phyloP scores from a whole-genome alignment of 2,888 invertebrate genomes.

The Drosophila meridiana region DNA sequence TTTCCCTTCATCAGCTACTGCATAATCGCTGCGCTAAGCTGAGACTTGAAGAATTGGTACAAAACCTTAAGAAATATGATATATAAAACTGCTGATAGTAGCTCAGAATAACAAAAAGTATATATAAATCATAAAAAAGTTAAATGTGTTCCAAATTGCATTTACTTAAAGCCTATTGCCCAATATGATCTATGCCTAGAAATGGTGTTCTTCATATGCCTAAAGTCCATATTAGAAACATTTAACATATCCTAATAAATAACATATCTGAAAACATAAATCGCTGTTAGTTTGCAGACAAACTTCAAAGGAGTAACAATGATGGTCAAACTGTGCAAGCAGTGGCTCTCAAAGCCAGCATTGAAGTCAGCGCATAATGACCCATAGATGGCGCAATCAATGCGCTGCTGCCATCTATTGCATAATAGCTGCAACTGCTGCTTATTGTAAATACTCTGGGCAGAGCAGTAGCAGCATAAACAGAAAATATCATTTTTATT shows the following conservation, averaged over 20 bases:
- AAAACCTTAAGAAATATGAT: background rate
- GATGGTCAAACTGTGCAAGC: conserved; percentile 40
- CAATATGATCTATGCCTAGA: background rate
- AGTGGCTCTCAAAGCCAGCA: conserved; percentile 49
- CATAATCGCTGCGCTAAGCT: too few relatives aligned
- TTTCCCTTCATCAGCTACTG: background rate
- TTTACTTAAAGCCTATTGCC: background rate
- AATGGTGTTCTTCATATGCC: background rate
- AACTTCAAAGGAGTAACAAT: conserved; percentile 72
- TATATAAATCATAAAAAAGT: background rate
- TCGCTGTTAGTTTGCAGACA: conserved; percentile 30
- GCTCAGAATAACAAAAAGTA: background rate
- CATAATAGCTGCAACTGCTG: conserved; percentile 45
- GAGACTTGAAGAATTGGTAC: conserved; percentile 2
- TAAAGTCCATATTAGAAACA: background rate
- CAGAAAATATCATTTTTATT: background rate
- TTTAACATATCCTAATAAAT: background rate
- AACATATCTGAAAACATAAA: conserved; percentile 10
- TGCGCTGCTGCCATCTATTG: conserved; percentile 65
- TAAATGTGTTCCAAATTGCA: background rate
- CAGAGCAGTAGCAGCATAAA: conserved; percentile 1
- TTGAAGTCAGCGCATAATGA: conserved; percentile 25
- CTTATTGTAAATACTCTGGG: conserved; percentile 1
- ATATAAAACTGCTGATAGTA: background rate
- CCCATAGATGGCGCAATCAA: conserved; percentile 66